A percentile compares a stretch with the other conserved stretches of the same genome.
Evolutionary conservation across 2,888 invertebrate species (phyloP).

Genomic region (Laothoe populi): DNA sequence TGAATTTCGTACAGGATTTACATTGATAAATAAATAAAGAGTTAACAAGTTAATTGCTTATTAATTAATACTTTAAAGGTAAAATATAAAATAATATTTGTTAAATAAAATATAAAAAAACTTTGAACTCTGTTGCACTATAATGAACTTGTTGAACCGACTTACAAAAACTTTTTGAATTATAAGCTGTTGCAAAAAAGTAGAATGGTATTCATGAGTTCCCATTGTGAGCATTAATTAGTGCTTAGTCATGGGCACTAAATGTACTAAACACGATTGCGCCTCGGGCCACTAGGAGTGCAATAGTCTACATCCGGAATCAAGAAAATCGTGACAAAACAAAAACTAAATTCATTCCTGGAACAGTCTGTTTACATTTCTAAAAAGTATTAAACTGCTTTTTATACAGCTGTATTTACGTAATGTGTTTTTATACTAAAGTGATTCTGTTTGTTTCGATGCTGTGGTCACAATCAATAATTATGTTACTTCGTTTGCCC

Average conservation of each 20-base stretch:
- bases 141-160: background rate
- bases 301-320: slow-evolving; percentile 14
- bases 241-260: background rate
- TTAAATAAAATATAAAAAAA: background rate
- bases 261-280: background rate
- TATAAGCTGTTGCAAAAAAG: background rate
- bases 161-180: background rate
- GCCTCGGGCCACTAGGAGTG: slow-evolving; percentile 2
- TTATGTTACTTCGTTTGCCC: background rate
- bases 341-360: slow-evolving; percentile 4
- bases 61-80: background rate
- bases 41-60: too few species aligned
- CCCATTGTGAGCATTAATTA: slow-evolving; percentile 7
- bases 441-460: background rate
- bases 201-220: slow-evolving; percentile 8
- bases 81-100: background rate
- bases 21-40: too few species aligned
- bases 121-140: background rate
- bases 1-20: too few species aligned
- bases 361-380: slow-evolving; percentile 12
- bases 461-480: background rate
- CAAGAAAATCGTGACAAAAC: slow-evolving; percentile 14
- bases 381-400: background rate
- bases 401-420: background rate
- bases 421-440: background rate